Evolutionary conservation across 2,797 vertebrate species (phyloP).

Genomic region (Peromyscus attwateri): DNA sequence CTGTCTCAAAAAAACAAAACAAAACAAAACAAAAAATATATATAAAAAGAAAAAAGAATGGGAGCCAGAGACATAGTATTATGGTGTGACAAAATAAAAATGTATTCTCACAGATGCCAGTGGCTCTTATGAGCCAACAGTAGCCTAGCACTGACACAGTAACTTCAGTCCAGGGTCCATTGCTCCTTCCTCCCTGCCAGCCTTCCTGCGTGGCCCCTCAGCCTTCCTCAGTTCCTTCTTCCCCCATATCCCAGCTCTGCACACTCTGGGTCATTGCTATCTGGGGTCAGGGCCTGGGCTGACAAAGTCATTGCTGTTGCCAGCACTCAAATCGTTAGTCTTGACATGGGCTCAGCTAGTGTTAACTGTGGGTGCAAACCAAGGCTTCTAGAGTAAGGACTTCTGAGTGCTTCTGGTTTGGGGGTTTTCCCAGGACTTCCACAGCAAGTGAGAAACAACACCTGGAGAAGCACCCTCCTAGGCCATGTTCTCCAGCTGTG

Average conservation of each 20-base stretch:
- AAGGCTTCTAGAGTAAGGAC: neutral
- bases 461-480: constrained; percentile 60
- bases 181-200: neutral
- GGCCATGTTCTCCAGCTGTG: constrained; percentile 8
- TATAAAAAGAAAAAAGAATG: neutral
- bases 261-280: neutral
- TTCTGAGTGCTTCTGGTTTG: neutral
- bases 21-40: neutral
- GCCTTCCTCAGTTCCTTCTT: too few relatives aligned
- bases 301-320: neutral
- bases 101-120: neutral
- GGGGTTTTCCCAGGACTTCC: neutral
- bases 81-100: neutral
- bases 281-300: neutral
- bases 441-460: neutral
- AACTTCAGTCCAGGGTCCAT: neutral
- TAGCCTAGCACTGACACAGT: neutral
- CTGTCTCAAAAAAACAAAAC: neutral
- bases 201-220: neutral
- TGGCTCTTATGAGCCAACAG: neutral
- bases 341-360: neutral
- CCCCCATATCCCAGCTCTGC: neutral
- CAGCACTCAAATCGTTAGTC: neutral
- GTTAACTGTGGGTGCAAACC: neutral
- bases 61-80: neutral